These are phyloP conservation scores for Acholoe squamosa DNA, from an alignment of 2,888 invertebrate genomes.

Conservation along the genomic window DNA sequence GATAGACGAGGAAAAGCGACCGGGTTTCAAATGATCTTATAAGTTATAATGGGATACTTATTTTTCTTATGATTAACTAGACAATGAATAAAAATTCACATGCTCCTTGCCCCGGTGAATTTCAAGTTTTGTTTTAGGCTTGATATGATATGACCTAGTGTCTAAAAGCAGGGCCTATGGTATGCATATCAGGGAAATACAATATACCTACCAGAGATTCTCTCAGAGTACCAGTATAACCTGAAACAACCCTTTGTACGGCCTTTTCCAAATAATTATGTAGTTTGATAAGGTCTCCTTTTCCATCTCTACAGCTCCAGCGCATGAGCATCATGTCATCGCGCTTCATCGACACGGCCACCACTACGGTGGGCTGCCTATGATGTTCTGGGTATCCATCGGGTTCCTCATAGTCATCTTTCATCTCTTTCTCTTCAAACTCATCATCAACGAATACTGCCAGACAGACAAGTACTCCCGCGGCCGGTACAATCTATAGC, in stretches of 20 bases:
- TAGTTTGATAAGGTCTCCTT: background rate
- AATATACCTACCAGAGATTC: no score
- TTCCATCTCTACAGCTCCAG: constrained; percentile 87
- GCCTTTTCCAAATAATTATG: background rate
- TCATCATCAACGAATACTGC: constrained; percentile 95
- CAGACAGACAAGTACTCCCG: constrained; percentile 54
- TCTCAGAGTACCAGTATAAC: no score
- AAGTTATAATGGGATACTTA: no score
- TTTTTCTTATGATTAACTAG: no score
- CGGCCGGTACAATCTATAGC: constrained; percentile 61
- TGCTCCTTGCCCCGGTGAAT: no score
- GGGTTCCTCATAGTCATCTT: constrained; percentile 94
- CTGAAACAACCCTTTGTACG: background rate
- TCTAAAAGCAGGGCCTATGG: no score
- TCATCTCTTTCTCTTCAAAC: constrained; percentile 95
- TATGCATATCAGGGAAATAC: no score
- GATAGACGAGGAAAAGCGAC: no score
- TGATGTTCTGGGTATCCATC: constrained; percentile 95
- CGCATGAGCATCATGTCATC: constrained; percentile 95
- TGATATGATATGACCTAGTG: no score
- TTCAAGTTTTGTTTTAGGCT: no score
- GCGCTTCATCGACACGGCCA: constrained; percentile 95
- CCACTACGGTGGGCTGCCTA: constrained; percentile 93
- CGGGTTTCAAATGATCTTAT: no score
- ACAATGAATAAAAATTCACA: no score